phyloP scores from a whole-genome alignment of 2,797 vertebrate genomes.

The Aulostomus chinensis region DNA sequence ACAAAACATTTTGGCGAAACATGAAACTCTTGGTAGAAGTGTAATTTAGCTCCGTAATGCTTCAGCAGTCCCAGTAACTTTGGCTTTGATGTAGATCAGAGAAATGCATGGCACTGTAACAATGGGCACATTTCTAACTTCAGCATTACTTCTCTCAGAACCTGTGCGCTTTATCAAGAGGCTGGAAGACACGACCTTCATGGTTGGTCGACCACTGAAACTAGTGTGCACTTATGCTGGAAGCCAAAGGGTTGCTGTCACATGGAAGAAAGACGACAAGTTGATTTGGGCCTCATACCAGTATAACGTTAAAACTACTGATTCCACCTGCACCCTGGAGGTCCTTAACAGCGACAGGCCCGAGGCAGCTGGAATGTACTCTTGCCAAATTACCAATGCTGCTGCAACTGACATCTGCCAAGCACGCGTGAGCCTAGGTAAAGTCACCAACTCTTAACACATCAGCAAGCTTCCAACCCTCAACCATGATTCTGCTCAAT shows the following conservation, averaged over 20 bases:
- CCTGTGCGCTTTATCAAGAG: constrained; percentile 84
- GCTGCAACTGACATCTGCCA: constrained; percentile 85
- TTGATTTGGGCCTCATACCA: constrained; percentile 84
- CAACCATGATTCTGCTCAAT: constrained; percentile 30
- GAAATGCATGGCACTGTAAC: constrained; percentile 29
- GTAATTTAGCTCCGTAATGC: background rate
- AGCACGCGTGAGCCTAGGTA: constrained; percentile 77
- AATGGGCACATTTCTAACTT: constrained; percentile 18
- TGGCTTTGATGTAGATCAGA: background rate
- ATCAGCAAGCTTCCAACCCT: background rate
- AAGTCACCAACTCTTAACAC: constrained; percentile 14
- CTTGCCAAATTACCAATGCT: constrained; percentile 87
- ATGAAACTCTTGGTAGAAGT: constrained; percentile 65
- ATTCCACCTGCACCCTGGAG: constrained; percentile 82
- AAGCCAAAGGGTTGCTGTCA: constrained; percentile 83
- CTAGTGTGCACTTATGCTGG: constrained; percentile 87
- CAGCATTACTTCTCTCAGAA: constrained; percentile 58
- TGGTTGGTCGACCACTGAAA: constrained; percentile 85
- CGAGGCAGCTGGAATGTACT: constrained; percentile 85
- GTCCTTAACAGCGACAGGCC: constrained; percentile 80
- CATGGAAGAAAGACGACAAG: constrained; percentile 89
- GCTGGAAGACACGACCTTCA: constrained; percentile 83
- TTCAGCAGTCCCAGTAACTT: background rate
- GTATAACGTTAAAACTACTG: constrained; percentile 64
- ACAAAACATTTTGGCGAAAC: constrained; percentile 52